phyloP scores from a whole-genome alignment of 2,888 invertebrate species.

The Anoplius nigerrimus region DNA sequence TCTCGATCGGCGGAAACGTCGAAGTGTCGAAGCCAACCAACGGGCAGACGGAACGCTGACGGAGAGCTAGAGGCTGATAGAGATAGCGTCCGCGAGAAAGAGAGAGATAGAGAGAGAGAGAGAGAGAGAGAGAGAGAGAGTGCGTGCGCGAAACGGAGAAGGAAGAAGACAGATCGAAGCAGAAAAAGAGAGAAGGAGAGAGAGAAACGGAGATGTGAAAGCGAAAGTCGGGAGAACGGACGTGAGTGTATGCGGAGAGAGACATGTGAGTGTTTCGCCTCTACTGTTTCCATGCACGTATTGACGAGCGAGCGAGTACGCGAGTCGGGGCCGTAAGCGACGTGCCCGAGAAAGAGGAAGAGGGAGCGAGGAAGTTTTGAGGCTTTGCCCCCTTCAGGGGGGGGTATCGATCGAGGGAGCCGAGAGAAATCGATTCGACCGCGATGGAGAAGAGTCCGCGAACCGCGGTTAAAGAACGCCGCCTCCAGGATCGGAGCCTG shows the following conservation, averaged over 20 bases:
- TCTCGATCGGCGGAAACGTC: not conserved
- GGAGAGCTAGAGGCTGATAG: constrained; percentile 1
- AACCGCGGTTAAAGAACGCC: too few species aligned
- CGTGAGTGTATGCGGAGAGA: constrained; percentile 7
- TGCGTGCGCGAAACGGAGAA: not conserved
- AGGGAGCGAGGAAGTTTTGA: constrained; percentile 39
- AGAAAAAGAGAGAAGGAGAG: not conserved
- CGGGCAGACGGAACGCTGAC: constrained; percentile 11
- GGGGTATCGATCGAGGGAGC: not conserved
- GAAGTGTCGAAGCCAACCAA: constrained; percentile 12
- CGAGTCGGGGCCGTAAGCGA: too few species aligned
- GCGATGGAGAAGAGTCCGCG: not conserved
- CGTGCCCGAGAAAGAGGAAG: constrained; percentile 30
- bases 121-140: constrained; percentile 10
- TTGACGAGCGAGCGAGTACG: constrained; percentile 4
- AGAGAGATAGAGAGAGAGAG: constrained; percentile 5
- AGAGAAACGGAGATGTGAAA: constrained; percentile 36
- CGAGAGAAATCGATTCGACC: constrained; percentile 37
- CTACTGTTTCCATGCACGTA: constrained; percentile 26
- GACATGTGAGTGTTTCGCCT: constrained; percentile 7
- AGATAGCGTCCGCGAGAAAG: constrained; percentile 17
- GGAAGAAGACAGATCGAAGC: not conserved
- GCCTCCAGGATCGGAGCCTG: too few species aligned
- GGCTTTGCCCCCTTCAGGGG: not conserved
- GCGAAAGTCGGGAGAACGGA: constrained; percentile 51